Base-by-base conservation (phyloP, 2,113 vertebrate genomes). In the Athene cunicularia region DNA sequence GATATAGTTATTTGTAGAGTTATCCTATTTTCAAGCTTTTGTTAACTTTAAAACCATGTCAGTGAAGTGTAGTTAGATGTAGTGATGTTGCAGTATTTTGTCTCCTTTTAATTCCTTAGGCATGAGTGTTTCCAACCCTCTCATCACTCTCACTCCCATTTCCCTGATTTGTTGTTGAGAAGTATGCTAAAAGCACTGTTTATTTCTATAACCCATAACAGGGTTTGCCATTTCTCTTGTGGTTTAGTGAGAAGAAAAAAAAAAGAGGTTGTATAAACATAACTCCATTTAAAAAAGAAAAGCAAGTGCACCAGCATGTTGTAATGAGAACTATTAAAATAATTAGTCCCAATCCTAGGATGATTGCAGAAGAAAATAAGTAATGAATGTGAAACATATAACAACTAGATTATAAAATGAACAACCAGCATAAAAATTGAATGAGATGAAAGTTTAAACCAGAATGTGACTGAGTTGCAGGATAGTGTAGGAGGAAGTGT, bases 301-400 rank as follows among this genome's bases (percentile, higher is more conserved):
- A 95, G 62, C 83, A 89, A 95, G 93, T 90, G 80, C 49, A 85
- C 80, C 62, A 91, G 83, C 62, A 70, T 94, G 80, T 88, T 93
- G 60, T 95, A 94, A 96, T 86, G 91, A 95, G 83, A 75, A 68
- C 96, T 94, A 95, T 96, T 96, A 94, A 95, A 97, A 97, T 95
- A 97, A 97, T 97, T 97, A 97, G 86, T 94, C 86, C 56, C 82
- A 89, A 68, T 75, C 88, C 77, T 92, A 73, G 41, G 63, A 88
- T 95, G 90, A 93, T 77, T 97, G 92, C 77, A 94, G 89, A 94
- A 77, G 88, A 94, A 96, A 96, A 95, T 95, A 94, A 96, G 80
- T 95, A 93, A 95, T 94, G 95, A 89, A 90, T 96, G 62, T 64
- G 62, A 84, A 95, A 89, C 76, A 47, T 92, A 43, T 73, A 95